Percentiles rank a stretch among this genome's conserved stretches.
These are phyloP conservation scores for Arctocebus calabarensis DNA, from an alignment of 2,797 vertebrate species.

Conservation along the genomic window DNA sequence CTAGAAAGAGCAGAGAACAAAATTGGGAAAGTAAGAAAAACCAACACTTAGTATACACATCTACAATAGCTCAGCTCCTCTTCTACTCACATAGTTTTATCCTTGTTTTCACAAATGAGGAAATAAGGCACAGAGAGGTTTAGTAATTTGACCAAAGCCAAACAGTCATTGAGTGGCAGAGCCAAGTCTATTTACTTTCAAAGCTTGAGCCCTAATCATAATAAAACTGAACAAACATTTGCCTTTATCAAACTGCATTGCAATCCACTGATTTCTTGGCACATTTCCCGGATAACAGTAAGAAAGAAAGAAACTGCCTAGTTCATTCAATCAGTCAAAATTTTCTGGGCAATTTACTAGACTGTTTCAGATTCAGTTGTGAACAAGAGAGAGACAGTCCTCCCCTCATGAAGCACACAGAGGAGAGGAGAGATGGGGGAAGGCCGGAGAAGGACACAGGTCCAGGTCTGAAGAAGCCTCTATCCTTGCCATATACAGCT, in stretches of 20 bases:
- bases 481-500: background rate
- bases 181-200: background rate
- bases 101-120: background rate
- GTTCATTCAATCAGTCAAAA: background rate
- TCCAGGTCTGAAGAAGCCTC: background rate
- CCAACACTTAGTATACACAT: background rate
- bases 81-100: background rate
- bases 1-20: background rate
- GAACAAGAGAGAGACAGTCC: background rate
- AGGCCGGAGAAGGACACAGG: too few species aligned
- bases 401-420: background rate
- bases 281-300: background rate
- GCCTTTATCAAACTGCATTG: background rate
- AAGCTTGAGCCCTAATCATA: background rate
- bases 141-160: slow-evolving; percentile 18
- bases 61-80: background rate
- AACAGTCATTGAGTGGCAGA: background rate
- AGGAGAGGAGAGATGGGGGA: fast-evolving
- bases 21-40: background rate
- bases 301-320: background rate
- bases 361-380: background rate
- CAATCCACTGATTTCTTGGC: background rate
- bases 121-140: background rate
- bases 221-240: background rate
- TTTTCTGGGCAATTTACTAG: background rate